Base-by-base conservation (phyloP, 2,888 invertebrate species). In the Eubasilissa splendida region DNA sequence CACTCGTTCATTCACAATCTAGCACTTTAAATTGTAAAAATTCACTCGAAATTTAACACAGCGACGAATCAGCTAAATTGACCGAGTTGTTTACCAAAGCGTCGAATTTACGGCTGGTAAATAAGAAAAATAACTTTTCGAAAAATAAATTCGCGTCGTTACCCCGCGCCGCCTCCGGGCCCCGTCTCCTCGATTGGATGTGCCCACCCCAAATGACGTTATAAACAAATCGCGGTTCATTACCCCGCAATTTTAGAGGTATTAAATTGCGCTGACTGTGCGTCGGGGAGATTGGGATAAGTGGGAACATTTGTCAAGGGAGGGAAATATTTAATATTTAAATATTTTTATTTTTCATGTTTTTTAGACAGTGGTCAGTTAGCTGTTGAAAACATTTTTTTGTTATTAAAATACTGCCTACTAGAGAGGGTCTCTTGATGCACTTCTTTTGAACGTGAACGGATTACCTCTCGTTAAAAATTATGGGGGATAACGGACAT, bases 261-360 rank as follows among this genome's bases (percentile, higher is more conserved):
- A 82, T 82, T 82, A 82, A 80, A 82, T 80, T 65, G 76, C 56
- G 80, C 82, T 82, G 82, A 82, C 82, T 77, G 11, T 14, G 33
- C 66, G 66, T 8, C 33, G 66, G 66, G 66, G 42, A 66, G 42
- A 66, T 42, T 11, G 66, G n/a, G 66, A 42, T 50, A 66, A 42
- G 66, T 42, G n/a, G 11, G 12, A 4, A 31, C 31, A 60, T 31
- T 60, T 31, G 60, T 60, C 60, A 60, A 10, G 10, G 4, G 33
- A 31, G 1, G 42, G 42, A 42, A 42, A 42, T 42, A 42, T 42
- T 42, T 4, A 42, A 42, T 4, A 42, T 42, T 42, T 4, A 1
- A 42, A 42, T 7, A 42, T 42, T 42, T 42, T 42, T 42, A 42
- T 42, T 42, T 42, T 42, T 42, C 0, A 42, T 2, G 4, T 42